These are phyloP conservation scores for Trachelipus rathkii DNA, from an alignment of 1,140 invertebrate genomes.

Conservation along the genomic window DNA sequence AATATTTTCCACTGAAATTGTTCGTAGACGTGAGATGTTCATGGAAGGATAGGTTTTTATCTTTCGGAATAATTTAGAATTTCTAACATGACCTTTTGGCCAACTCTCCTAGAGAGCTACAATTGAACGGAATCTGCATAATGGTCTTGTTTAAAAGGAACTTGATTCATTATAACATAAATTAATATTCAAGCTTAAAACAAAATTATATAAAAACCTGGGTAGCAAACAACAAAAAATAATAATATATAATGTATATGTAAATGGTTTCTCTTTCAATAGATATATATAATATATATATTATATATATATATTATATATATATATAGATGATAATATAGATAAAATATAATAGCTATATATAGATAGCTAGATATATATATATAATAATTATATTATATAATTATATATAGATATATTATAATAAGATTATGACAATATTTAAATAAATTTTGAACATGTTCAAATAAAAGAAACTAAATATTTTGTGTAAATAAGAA, in stretches of 20 bases:
- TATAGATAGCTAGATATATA: no score
- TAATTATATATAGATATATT: no score
- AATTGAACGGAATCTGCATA: background rate
- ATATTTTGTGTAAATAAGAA: no score
- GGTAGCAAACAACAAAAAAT: background rate
- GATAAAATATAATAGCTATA: no score
- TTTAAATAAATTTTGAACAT: no score
- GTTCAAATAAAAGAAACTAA: no score
- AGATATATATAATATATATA: no score
- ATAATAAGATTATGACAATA: no score
- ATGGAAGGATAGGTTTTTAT: background rate
- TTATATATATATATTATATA: no score
- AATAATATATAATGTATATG: constrained; percentile 1
- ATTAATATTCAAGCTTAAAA: no score
- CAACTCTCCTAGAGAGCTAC: background rate
- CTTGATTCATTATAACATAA: background rate
- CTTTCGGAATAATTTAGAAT: background rate
- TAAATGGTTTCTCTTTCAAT: background rate
- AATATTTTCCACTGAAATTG: background rate
- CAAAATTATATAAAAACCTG: background rate
- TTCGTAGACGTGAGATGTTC: background rate
- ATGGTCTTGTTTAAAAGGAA: background rate
- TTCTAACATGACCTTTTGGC: background rate
- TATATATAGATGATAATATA: no score
- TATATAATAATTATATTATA: no score